A percentile compares a stretch with the other conserved stretches of the same genome.
Evolutionary conservation across 2,888 invertebrate genomes (phyloP).

Genomic region (Merodon equestris): DNA sequence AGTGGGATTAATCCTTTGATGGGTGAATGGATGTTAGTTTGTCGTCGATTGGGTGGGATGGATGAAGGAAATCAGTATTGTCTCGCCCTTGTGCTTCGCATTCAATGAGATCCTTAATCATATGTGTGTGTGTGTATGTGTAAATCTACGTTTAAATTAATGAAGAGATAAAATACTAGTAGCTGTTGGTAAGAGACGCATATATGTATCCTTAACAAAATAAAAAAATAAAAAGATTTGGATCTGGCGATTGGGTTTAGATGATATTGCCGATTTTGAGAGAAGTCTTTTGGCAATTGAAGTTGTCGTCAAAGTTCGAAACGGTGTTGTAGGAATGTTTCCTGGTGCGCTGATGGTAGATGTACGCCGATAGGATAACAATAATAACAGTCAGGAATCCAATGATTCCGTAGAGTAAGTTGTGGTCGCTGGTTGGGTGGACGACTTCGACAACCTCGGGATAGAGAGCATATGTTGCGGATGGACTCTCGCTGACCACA

Average conservation of each 20-base stretch:
- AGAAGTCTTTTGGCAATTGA: conserved; percentile 66
- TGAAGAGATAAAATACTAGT: conserved; percentile 36
- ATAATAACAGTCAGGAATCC: conserved; percentile 69
- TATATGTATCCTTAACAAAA: too few relatives aligned
- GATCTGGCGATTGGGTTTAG: conserved; percentile 16
- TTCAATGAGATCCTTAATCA: conserved; percentile 46
- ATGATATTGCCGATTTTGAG: conserved; percentile 56
- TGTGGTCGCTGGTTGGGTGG: conserved; percentile 64
- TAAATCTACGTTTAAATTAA: conserved; percentile 6
- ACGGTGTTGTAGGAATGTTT: conserved; percentile 78
- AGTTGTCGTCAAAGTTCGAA: conserved; percentile 76
- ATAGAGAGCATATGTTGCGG: conserved; percentile 71
- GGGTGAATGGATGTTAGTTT: conserved; percentile 9
- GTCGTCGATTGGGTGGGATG: conserved; percentile 24
- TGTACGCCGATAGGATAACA: conserved; percentile 69
- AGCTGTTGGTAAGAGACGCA: conserved; percentile 64
- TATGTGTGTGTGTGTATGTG: too few relatives aligned
- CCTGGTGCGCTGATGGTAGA: conserved; percentile 73
- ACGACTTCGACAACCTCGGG: conserved; percentile 73
- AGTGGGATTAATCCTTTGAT: conserved; percentile 2
- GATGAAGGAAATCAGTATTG: neutral
- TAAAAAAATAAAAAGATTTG: too few relatives aligned
- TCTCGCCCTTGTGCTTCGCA: neutral
- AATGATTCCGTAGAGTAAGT: conserved; percentile 70
- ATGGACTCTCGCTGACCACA: conserved; percentile 50